Evolutionary conservation across 2,797 vertebrate genomes (phyloP).

Genomic region (Otus scops): DNA sequence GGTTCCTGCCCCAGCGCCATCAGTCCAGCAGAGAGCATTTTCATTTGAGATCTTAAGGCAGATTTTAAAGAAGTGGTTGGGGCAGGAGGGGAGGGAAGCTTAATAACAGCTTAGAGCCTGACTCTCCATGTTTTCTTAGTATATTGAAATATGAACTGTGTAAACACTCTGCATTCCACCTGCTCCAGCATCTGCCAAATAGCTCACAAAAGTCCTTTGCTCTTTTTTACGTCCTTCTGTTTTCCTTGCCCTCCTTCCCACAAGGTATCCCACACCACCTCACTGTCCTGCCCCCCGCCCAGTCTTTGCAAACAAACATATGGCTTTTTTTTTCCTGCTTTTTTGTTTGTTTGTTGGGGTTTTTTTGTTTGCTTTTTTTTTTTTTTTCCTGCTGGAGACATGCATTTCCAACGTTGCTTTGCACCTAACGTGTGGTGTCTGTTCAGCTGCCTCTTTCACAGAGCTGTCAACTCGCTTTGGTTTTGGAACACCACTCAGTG

Average conservation of each 20-base stretch:
- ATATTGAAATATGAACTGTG: constrained; percentile 68
- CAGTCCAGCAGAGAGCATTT: constrained; percentile 62
- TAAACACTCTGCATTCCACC: constrained; percentile 74
- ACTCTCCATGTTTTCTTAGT: constrained; percentile 63
- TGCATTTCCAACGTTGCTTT: not conserved
- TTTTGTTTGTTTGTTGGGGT: no score
- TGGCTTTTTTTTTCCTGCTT: not conserved
- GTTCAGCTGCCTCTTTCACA: not conserved
- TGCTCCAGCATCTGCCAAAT: constrained; percentile 58
- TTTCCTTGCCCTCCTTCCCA: not conserved
- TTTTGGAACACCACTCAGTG: not conserved
- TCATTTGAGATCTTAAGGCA: constrained; percentile 64
- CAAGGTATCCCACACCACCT: not conserved
- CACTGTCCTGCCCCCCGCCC: not conserved
- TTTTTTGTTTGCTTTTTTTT: not conserved
- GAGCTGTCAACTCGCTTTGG: not conserved
- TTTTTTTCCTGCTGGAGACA: not conserved
- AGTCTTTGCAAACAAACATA: not conserved
- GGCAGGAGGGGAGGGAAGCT: constrained; percentile 48
- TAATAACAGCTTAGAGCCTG: constrained; percentile 57
- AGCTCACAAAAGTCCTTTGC: constrained; percentile 50
- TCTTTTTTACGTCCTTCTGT: not conserved
- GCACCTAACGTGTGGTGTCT: not conserved
- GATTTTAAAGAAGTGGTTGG: constrained; percentile 68
- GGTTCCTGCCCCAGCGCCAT: constrained; percentile 51